A percentile compares a stretch with the other conserved stretches of the same genome.
Evolutionary conservation across 2,113 vertebrate genomes (phyloP).

Genomic region (Morone saxatilis): DNA sequence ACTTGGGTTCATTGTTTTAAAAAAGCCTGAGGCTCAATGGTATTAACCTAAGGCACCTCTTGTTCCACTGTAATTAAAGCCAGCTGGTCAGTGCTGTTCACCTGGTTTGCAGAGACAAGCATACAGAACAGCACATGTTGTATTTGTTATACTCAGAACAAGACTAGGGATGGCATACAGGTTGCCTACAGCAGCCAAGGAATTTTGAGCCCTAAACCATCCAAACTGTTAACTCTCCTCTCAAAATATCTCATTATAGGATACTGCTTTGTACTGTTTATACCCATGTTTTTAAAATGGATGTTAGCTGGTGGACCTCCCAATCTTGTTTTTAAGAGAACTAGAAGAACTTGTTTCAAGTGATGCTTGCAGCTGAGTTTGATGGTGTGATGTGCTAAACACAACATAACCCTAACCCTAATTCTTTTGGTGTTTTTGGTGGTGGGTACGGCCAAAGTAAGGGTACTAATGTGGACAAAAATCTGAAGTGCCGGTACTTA

Average conservation of each 20-base stretch:
- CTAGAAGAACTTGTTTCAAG: background rate
- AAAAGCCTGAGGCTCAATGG: conserved; percentile 19
- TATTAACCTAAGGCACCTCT: background rate
- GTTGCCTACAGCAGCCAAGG: background rate
- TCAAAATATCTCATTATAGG: background rate
- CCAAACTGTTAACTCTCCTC: background rate
- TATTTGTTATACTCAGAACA: conserved; percentile 3
- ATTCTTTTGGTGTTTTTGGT: too few relatives aligned
- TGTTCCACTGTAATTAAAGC: conserved; percentile 7
- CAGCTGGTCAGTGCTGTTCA: conserved; percentile 48
- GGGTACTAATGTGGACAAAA: too few relatives aligned
- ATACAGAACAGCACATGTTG: background rate
- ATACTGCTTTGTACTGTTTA: background rate
- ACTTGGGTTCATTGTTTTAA: background rate
- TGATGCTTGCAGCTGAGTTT: background rate
- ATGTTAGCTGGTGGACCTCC: background rate
- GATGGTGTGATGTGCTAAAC: too few relatives aligned
- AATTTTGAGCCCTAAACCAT: conserved; percentile 35
- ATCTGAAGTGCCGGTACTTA: too few relatives aligned
- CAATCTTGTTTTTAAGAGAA: background rate
- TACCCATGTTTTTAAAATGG: too few relatives aligned
- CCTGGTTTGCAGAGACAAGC: conserved; percentile 53
- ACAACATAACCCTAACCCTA: too few relatives aligned
- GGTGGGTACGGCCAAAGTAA: too few relatives aligned
- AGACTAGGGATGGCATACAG: background rate